Percentiles rank a stretch among this genome's conserved stretches.
phyloP scores from a whole-genome alignment of 2,888 invertebrate genomes.

The Elgonia sp. region DNA sequence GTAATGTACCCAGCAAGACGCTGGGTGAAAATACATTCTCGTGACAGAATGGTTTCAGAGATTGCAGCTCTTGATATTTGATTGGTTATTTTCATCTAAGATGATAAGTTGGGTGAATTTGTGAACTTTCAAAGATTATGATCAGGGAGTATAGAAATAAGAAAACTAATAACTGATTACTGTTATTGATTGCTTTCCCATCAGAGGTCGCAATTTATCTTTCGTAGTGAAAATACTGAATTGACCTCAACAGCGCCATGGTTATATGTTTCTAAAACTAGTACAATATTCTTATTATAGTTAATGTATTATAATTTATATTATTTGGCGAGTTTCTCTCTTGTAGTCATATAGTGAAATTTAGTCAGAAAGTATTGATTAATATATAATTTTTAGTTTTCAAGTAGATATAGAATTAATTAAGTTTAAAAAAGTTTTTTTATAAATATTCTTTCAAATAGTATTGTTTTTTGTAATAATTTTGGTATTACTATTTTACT shows the following conservation, averaged over 20 bases:
- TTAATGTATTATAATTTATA: conserved; percentile 28
- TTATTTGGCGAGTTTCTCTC: conserved; percentile 19
- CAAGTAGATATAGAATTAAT: no score
- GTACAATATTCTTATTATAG: background rate
- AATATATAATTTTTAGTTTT: background rate
- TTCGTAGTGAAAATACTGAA: conserved; percentile 36
- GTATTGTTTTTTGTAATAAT: no score
- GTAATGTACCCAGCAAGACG: background rate
- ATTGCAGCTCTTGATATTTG: background rate
- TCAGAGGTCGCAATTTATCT: conserved; percentile 48
- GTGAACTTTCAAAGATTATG: conserved; percentile 40
- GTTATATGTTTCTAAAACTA: conserved; percentile 30
- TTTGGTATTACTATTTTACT: no score
- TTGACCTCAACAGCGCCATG: conserved; percentile 22
- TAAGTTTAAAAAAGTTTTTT: no score
- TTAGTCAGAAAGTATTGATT: background rate
- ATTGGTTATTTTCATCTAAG: conserved; percentile 10
- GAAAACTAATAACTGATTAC: conserved; percentile 40
- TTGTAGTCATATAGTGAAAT: background rate
- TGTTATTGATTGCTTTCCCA: conserved; percentile 48
- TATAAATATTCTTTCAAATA: no score
- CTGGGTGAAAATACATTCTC: background rate
- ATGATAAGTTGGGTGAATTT: conserved; percentile 16
- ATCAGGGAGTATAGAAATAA: background rate
- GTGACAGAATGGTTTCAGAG: background rate